phyloP scores from a whole-genome alignment of 2,113 vertebrate species.

The Pterocles burchelli region DNA sequence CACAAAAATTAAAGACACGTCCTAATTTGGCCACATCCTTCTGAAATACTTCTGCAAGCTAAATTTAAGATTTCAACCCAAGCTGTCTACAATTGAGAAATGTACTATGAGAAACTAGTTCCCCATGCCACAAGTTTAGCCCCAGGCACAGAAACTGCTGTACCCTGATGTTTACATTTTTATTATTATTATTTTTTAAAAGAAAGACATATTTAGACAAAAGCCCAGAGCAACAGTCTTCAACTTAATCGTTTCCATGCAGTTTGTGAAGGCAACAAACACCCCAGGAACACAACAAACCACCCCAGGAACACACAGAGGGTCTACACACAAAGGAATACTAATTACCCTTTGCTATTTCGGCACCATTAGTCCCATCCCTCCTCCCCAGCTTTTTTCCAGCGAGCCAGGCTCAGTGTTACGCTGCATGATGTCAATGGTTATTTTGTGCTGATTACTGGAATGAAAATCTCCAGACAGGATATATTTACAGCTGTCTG shows the following conservation, averaged over 20 bases:
- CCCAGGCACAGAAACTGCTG: background rate
- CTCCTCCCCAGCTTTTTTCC: background rate
- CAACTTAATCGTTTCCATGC: background rate
- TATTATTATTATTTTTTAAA: background rate
- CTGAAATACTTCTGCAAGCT: background rate
- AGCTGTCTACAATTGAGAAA: background rate
- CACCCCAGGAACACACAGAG: background rate
- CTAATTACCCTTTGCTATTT: background rate
- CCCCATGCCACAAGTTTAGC: background rate
- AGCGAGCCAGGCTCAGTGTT: background rate
- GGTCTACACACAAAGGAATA: background rate
- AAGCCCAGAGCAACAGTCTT: background rate
- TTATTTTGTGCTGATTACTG: slow-evolving; percentile 72
- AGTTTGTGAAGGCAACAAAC: background rate
- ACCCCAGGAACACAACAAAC: background rate
- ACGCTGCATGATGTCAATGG: slow-evolving; percentile 35
- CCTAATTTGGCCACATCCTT: background rate
- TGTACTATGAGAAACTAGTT: background rate
- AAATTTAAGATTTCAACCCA: background rate
- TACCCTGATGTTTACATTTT: background rate
- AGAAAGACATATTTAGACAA: background rate
- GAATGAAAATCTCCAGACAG: slow-evolving; percentile 69
- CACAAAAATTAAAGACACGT: background rate
- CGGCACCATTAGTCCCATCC: background rate
- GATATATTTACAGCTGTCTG: slow-evolving; percentile 67